Conservation (phyloP, 2,113 vertebrate species). For the Prochilodus magdalenae region DNA sequence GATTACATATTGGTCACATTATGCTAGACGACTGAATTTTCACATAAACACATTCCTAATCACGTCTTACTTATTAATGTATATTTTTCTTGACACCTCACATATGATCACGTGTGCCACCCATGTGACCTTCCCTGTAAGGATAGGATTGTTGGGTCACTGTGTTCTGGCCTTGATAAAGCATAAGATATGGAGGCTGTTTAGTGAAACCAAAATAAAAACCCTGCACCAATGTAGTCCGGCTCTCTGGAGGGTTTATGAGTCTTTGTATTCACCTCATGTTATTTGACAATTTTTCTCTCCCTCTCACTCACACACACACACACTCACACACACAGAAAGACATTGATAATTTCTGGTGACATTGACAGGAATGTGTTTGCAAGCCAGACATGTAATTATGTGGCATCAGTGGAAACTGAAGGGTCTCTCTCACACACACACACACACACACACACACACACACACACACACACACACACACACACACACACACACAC, state of each 20-base stretch:
- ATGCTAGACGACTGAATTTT: no score
- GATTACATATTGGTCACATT: no score
- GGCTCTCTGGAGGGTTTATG: not conserved
- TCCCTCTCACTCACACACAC: not conserved
- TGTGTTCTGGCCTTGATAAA: not conserved
- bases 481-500: conserved; percentile 9
- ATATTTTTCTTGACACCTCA: no score
- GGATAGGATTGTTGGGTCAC: not conserved
- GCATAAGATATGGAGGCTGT: not conserved
- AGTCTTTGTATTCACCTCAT: conserved; percentile 39
- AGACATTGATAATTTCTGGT: conserved; percentile 44
- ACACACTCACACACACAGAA: conserved; percentile 25
- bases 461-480: not conserved
- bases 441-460: conserved; percentile 5
- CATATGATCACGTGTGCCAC: no score
- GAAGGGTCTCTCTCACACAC: conserved; percentile 32
- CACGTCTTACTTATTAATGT: no score
- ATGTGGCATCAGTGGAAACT: conserved; percentile 57
- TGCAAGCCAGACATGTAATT: conserved; percentile 59
- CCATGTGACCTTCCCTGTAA: no score
- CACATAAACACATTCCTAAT: no score
- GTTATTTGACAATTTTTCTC: conserved; percentile 13
- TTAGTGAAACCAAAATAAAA: not conserved
- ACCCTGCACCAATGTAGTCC: not conserved
- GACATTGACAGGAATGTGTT: conserved; percentile 58